phyloP scores from a whole-genome alignment of 2,113 vertebrate species.

The Galemys pyrenaicus region DNA sequence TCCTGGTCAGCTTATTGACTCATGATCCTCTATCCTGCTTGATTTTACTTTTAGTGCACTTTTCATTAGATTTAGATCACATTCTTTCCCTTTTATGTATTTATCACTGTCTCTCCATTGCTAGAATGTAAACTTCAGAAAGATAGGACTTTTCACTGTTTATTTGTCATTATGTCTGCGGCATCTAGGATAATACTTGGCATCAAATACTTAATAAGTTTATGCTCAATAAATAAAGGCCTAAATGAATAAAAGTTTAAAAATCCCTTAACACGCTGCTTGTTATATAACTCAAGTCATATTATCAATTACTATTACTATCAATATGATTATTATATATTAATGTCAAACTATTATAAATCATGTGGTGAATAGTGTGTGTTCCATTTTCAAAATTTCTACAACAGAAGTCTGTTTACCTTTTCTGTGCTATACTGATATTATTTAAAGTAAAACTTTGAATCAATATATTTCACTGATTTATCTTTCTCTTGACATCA shows the following conservation, averaged over 20 bases:
- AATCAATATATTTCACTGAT: neutral
- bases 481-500: constrained; percentile 26
- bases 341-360: neutral
- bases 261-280: neutral
- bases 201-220: neutral
- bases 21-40: neutral
- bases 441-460: neutral
- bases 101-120: neutral
- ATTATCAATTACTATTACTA: neutral
- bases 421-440: neutral
- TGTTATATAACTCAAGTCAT: neutral
- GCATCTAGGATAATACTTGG: neutral
- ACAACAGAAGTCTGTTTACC: neutral
- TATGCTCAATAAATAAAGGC: neutral
- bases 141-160: neutral
- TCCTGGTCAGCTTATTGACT: neutral
- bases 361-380: neutral
- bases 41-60: neutral
- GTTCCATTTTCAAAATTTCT: constrained; percentile 1
- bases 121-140: neutral
- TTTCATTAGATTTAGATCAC: neutral
- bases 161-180: neutral
- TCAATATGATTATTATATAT: neutral
- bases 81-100: neutral
- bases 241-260: neutral